Evolutionary conservation across 2,888 invertebrate species (phyloP).

Genomic region (Apeira syringaria): DNA sequence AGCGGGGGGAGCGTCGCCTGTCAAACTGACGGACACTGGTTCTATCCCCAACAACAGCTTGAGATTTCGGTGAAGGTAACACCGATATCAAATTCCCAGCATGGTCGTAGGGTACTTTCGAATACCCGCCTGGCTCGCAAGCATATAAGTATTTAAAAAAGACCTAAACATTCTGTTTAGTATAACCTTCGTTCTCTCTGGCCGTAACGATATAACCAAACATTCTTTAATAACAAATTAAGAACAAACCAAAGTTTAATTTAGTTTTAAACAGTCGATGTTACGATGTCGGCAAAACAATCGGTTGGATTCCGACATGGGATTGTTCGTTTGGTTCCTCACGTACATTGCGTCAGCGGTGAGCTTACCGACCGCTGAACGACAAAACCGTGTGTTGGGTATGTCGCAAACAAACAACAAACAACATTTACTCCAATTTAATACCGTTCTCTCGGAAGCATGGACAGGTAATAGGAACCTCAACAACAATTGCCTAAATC

Average conservation of each 20-base stretch:
- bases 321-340: constrained; percentile 32
- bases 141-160: too few relatives aligned
- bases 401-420: constrained; percentile 34
- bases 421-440: constrained; percentile 40
- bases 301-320: constrained; percentile 17
- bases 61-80: too few relatives aligned
- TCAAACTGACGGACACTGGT: too few relatives aligned
- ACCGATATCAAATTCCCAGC: too few relatives aligned
- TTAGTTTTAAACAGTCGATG: constrained; percentile 23
- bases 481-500: too few relatives aligned
- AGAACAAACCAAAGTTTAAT: constrained; percentile 17
- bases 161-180: too few relatives aligned
- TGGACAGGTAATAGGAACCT: too few relatives aligned
- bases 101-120: too few relatives aligned
- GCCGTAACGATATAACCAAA: neutral
- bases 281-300: constrained; percentile 16
- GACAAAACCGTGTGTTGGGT: constrained; percentile 20
- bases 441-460: constrained; percentile 19
- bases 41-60: too few relatives aligned
- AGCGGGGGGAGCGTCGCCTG: too few relatives aligned
- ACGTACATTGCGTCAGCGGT: constrained; percentile 26
- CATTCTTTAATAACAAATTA: constrained; percentile 10
- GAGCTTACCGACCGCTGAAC: constrained; percentile 19
- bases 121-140: too few relatives aligned
- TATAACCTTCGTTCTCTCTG: too few relatives aligned